These are phyloP conservation scores for Drosophila kambysellisi DNA, from an alignment of 2,888 invertebrate genomes.

Conservation along the genomic window DNA sequence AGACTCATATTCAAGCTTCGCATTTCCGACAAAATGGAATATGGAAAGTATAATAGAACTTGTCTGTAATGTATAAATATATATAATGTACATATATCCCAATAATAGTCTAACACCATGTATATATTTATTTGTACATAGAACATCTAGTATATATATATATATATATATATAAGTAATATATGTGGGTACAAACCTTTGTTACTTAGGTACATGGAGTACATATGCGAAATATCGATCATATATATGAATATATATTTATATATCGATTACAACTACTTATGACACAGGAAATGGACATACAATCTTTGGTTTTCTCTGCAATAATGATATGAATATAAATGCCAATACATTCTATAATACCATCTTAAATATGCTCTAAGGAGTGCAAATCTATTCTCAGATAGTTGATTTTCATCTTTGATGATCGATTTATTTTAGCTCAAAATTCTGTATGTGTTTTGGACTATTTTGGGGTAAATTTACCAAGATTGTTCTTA, in stretches of 20 bases:
- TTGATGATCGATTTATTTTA: not conserved
- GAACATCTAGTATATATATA: conserved; percentile 9
- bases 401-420: not conserved
- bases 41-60: conserved; percentile 5
- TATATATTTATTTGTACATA: conserved; percentile 21
- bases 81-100: not conserved
- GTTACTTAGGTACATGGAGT: conserved; percentile 45
- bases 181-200: conserved; percentile 30
- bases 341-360: not conserved
- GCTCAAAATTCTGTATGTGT: not conserved
- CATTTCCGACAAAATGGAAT: conserved; percentile 1
- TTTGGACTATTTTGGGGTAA: not conserved
- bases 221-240: conserved; percentile 19
- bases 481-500: not conserved
- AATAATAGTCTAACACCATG: conserved; percentile 23
- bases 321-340: conserved; percentile 34
- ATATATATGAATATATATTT: not conserved
- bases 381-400: not conserved
- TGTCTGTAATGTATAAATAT: conserved; percentile 6
- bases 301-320: conserved; percentile 14
- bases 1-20: not conserved
- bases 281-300: conserved; percentile 6
- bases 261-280: not conserved
- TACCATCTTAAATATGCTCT: not conserved
- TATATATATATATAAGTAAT: conserved; percentile 14